Conservation (phyloP, 2,797 vertebrate genomes). For the Anguilla megastoma region DNA sequence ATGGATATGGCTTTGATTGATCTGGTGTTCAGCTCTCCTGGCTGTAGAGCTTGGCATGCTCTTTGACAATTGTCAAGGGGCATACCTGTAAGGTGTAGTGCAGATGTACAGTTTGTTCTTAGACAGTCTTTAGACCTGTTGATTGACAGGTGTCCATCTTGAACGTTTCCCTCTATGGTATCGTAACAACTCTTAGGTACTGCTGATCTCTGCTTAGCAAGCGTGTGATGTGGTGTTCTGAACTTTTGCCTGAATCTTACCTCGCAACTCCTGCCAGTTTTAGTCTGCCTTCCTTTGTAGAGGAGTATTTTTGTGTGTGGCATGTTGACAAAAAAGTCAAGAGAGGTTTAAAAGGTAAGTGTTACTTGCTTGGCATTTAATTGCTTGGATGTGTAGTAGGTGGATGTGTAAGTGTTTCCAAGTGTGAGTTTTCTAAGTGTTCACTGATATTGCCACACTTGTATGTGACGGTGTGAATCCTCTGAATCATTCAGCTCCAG, state of each 20-base stretch:
- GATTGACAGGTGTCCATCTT: no score
- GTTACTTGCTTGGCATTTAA: neutral
- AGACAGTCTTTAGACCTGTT: neutral
- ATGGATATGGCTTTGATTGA: neutral
- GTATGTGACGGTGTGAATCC: conserved; percentile 29
- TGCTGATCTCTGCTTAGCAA: conserved; percentile 20
- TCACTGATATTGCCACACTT: neutral
- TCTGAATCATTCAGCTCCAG: conserved; percentile 42
- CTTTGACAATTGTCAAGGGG: neutral
- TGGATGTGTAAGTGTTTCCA: neutral
- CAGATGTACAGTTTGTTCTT: neutral
- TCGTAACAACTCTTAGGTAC: neutral
- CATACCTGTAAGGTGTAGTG: neutral
- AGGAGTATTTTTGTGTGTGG: neutral
- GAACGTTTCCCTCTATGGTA: neutral
- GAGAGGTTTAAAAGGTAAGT: neutral
- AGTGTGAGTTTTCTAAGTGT: no score
- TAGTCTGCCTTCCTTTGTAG: neutral
- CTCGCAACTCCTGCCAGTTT: neutral
- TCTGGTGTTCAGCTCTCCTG: conserved; percentile 1
- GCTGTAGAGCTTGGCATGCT: neutral
- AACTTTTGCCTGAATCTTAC: neutral
- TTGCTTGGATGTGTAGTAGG: neutral
- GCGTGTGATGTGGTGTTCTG: neutral
- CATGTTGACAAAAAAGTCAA: neutral